Conservation (phyloP, 2,888 invertebrate genomes). For the Saturnia pavonia region DNA sequence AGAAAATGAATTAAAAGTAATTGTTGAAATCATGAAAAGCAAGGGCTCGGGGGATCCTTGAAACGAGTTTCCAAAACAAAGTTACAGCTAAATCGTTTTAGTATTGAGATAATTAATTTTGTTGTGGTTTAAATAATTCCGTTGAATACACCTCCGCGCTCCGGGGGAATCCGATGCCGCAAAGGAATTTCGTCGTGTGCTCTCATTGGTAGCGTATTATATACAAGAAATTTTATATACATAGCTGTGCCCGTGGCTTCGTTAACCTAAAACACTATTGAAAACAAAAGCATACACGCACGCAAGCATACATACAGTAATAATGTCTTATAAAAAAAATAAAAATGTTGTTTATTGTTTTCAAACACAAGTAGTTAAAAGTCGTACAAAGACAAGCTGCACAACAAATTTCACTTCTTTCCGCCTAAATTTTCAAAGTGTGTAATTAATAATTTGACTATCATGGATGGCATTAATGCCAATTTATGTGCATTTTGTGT, state of each 20-base stretch:
- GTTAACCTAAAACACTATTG: too few relatives aligned
- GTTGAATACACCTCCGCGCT: background rate
- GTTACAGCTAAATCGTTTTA: background rate
- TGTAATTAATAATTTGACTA: too few relatives aligned
- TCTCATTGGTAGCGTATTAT: background rate
- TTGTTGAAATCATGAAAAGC: background rate
- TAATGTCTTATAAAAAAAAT: background rate
- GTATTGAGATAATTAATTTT: conserved; percentile 6
- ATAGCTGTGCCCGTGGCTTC: too few relatives aligned
- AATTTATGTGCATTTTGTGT: too few relatives aligned
- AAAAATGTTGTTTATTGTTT: background rate
- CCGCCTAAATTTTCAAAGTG: too few relatives aligned
- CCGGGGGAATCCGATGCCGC: background rate
- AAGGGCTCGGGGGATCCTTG: background rate
- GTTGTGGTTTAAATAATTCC: conserved; percentile 1
- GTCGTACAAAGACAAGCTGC: background rate
- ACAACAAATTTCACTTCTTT: background rate
- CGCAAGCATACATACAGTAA: background rate
- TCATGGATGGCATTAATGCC: too few relatives aligned
- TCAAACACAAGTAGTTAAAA: background rate
- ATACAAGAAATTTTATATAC: background rate
- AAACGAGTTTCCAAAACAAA: background rate
- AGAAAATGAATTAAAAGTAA: background rate
- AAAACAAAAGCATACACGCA: too few relatives aligned
- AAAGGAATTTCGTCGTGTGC: background rate